A percentile compares a stretch with the other conserved stretches of the same genome.
Conservation (phyloP, 2,888 invertebrate species). For the Megalurothrips usitatus region DNA sequence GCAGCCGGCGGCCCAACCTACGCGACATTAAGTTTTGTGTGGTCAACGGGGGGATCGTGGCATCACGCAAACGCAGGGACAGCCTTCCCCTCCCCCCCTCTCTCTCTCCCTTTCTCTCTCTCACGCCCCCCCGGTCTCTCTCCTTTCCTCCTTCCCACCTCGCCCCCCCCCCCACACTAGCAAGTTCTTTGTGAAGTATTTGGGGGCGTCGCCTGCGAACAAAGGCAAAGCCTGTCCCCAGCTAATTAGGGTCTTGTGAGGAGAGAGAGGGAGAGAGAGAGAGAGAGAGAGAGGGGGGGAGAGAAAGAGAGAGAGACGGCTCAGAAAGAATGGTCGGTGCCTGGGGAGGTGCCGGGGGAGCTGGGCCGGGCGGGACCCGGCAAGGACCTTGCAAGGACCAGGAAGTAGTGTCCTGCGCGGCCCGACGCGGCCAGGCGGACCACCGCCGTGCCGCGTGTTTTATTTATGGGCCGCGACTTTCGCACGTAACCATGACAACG, state of each 20-base stretch:
- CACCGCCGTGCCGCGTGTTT: too few species aligned
- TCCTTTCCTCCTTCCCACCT: too few species aligned
- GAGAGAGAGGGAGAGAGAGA: not conserved
- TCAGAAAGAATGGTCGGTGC: not conserved
- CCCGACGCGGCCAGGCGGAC: too few species aligned
- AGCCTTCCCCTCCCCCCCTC: not conserved
- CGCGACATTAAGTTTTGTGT: constrained; percentile 11
- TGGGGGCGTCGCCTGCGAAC: not conserved
- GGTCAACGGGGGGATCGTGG: not conserved
- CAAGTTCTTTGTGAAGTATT: not conserved
- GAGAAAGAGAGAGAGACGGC: not conserved
- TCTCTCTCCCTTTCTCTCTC: not conserved
- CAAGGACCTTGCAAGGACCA: too few species aligned
- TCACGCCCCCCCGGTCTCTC: not conserved
- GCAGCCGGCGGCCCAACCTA: not conserved
- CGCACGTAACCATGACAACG: too few species aligned
- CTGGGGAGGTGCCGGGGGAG: too few species aligned
- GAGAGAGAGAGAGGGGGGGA: not conserved
- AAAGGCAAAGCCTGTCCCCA: constrained; percentile 1
- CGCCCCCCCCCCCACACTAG: too few species aligned
- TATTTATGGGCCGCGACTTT: too few species aligned
- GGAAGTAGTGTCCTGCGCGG: too few species aligned
- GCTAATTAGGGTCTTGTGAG: not conserved
- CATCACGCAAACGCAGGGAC: not conserved
- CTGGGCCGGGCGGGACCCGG: too few species aligned